Evolutionary conservation across 2,888 invertebrate genomes (phyloP).

Genomic region (Troides helena): DNA sequence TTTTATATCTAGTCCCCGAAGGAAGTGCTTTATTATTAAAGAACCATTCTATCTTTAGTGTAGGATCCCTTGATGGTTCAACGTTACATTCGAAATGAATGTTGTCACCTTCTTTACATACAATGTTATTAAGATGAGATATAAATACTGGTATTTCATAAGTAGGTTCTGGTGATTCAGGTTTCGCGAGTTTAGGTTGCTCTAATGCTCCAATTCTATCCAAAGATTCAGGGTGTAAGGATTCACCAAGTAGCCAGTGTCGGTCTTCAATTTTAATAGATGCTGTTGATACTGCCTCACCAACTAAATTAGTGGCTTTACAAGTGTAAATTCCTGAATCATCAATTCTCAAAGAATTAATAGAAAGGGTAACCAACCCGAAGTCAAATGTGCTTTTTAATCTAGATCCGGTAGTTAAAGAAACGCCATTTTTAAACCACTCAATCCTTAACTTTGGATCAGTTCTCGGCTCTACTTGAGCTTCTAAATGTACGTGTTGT

Average conservation of each 20-base stretch:
- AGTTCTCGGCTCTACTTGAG: constrained; percentile 93
- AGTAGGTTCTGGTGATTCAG: constrained; percentile 86
- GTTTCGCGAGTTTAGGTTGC: constrained; percentile 84
- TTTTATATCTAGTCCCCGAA: constrained; percentile 93
- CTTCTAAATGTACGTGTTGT: constrained; percentile 92
- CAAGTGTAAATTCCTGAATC: constrained; percentile 98
- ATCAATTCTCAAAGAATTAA: constrained; percentile 91
- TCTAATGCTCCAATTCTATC: constrained; percentile 93
- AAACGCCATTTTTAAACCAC: constrained; percentile 95
- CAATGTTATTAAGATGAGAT: constrained; percentile 93
- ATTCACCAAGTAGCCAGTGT: constrained; percentile 92
- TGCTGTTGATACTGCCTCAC: constrained; percentile 96
- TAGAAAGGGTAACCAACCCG: constrained; percentile 95
- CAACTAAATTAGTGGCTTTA: constrained; percentile 94
- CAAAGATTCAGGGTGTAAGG: constrained; percentile 93
- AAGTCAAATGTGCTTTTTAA: constrained; percentile 97
- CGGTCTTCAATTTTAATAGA: constrained; percentile 93
- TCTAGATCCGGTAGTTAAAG: constrained; percentile 92
- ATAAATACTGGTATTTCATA: constrained; percentile 94
- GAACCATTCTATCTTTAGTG: constrained; percentile 96
- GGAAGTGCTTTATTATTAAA: constrained; percentile 94
- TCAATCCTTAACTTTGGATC: constrained; percentile 93
- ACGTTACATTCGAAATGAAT: constrained; percentile 95
- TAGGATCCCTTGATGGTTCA: constrained; percentile 94
- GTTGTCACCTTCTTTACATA: constrained; percentile 92